phyloP scores from a whole-genome alignment of 2,888 invertebrate genomes.

The Eugnorisma glareosa region DNA sequence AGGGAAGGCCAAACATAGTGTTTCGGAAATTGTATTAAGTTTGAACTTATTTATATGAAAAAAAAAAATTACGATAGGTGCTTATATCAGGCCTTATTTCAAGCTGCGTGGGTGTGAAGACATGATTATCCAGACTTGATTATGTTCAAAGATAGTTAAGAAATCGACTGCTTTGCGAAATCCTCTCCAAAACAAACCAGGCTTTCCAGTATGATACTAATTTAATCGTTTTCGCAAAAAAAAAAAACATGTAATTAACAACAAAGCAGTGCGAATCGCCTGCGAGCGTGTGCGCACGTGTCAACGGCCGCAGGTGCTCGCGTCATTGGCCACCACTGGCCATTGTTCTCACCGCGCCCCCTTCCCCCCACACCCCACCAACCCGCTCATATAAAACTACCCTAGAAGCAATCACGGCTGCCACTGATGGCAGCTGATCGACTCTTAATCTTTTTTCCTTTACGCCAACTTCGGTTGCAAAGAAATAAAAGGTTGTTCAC shows the following conservation, averaged over 20 bases:
- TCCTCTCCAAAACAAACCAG: conserved; percentile 8
- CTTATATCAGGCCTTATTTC: not conserved
- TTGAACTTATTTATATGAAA: conserved; percentile 1
- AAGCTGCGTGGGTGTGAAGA: conserved; percentile 8
- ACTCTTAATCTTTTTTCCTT: conserved; percentile 51
- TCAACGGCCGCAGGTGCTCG: conserved; percentile 87
- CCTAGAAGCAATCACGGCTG: conserved; percentile 62
- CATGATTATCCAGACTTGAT: not conserved
- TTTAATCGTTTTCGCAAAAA: conserved; percentile 47
- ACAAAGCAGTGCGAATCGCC: conserved; percentile 60
- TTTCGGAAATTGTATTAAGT: conserved; percentile 41
- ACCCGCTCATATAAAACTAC: conserved; percentile 64
- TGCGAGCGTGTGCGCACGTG: conserved; percentile 83
- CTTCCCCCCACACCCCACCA: conserved; percentile 60
- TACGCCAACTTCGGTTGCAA: conserved; percentile 36
- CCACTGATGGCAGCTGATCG: conserved; percentile 53
- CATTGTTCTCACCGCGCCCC: conserved; percentile 78
- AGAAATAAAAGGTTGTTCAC: conserved; percentile 40
- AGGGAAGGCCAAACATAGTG: conserved; percentile 44
- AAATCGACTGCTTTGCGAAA: not conserved
- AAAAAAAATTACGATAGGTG: not conserved
- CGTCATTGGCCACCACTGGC: conserved; percentile 83
- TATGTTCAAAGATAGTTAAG: not conserved
- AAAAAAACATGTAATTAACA: conserved; percentile 65
- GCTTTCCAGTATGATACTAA: conserved; percentile 22